Conservation (phyloP, 2,888 invertebrate genomes). For the Prenolepis imparis region DNA sequence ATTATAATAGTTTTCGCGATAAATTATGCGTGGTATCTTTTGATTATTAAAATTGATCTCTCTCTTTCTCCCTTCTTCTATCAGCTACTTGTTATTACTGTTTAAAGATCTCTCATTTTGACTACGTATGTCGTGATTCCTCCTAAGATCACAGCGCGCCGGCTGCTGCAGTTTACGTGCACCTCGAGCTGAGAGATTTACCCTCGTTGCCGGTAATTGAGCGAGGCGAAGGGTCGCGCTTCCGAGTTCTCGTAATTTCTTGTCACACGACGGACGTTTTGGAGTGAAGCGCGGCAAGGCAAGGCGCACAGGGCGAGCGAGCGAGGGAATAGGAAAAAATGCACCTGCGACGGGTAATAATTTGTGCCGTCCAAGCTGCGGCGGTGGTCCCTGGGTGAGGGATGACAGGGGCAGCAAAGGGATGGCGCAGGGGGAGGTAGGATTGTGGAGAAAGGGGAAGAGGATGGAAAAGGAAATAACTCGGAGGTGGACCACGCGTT, state of each 20-base stretch:
- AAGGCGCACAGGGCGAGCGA: conserved; percentile 40
- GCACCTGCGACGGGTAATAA: conserved; percentile 84
- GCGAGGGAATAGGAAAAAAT: conserved; percentile 78
- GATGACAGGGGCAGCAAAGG: conserved; percentile 56
- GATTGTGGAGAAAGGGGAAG: conserved; percentile 52
- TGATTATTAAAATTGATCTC: neutral
- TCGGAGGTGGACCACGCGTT: conserved; percentile 82
- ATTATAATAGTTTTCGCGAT: neutral
- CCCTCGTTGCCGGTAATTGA: conserved; percentile 55
- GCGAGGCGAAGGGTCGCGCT: conserved; percentile 59
- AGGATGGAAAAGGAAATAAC: conserved; percentile 81
- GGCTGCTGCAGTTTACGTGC: conserved; percentile 53
- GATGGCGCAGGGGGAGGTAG: conserved; percentile 33
- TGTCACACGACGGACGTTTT: conserved; percentile 56
- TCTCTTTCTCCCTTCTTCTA: neutral
- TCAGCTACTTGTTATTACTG: neutral
- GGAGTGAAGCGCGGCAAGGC: conserved; percentile 53
- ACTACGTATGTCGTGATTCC: conserved; percentile 31
- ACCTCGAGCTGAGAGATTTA: conserved; percentile 46
- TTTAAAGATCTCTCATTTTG: neutral
- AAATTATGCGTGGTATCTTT: neutral
- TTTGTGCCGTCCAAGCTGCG: conserved; percentile 79
- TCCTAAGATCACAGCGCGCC: conserved; percentile 33
- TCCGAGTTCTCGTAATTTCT: conserved; percentile 61
- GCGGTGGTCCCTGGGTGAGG: conserved; percentile 61